Evolutionary conservation across 2,888 invertebrate species (phyloP).

Genomic region (Rhagium mordax): DNA sequence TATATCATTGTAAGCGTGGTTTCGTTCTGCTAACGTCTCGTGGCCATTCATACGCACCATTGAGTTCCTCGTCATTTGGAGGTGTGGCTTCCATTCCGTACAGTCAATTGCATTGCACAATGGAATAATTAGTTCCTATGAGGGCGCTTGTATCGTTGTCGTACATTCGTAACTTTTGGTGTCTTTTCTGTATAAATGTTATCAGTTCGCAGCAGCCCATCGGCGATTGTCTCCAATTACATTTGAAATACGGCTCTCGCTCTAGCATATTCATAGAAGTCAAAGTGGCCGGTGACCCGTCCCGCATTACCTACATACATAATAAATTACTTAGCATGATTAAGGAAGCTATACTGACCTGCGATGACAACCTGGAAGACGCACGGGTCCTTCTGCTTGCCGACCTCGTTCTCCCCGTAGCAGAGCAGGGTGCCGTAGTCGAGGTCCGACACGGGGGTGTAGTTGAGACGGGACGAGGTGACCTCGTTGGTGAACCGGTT

Average conservation of each 20-base stretch:
- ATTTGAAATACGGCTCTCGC: neutral
- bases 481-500: constrained; percentile 80
- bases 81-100: no score
- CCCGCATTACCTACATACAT: neutral
- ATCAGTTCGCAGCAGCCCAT: neutral
- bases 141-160: neutral
- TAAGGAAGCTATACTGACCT: constrained; percentile 72
- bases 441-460: constrained; percentile 89
- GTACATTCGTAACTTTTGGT: neutral
- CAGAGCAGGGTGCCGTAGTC: constrained; percentile 93
- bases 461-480: constrained; percentile 82
- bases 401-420: constrained; percentile 88
- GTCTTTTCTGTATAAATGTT: neutral
- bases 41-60: no score
- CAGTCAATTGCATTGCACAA: no score
- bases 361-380: constrained; percentile 90
- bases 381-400: constrained; percentile 87
- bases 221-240: neutral
- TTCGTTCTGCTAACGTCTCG: no score
- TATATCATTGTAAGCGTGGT: no score
- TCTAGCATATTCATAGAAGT: neutral
- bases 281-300: neutral
- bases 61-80: no score
- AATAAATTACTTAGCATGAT: neutral
- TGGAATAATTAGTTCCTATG: no score